Conservation (phyloP, 2,113 vertebrate species). For the Psophia crepitans region DNA sequence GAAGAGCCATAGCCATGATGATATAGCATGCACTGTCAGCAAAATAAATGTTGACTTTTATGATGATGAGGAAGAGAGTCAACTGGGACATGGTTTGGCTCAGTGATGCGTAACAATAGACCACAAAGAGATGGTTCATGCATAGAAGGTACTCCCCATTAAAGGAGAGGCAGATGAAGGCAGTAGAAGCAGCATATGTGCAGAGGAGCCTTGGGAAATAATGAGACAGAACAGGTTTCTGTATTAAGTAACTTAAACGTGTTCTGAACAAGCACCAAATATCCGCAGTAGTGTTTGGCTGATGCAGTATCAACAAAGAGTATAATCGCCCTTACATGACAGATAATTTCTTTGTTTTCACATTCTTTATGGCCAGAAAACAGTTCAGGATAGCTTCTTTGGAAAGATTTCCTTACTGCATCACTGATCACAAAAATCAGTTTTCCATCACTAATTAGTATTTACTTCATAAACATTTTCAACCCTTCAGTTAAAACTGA, state of each 20-base stretch:
- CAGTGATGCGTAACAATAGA: neutral
- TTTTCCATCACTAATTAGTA: too few species aligned
- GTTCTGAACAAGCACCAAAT: neutral
- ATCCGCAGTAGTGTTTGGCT: neutral
- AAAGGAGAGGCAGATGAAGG: neutral
- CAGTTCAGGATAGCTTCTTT: neutral
- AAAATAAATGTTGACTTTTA: neutral
- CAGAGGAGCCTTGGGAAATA: neutral
- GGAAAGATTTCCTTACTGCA: neutral
- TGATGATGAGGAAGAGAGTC: too few species aligned
- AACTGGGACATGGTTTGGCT: accelerated
- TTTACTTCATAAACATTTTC: neutral
- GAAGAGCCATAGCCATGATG: neutral
- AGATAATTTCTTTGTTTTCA: neutral
- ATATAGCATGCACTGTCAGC: neutral
- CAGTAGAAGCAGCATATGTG: neutral
- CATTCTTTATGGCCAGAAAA: neutral
- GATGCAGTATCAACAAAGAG: neutral
- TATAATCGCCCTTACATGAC: neutral
- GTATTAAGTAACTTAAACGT: neutral
- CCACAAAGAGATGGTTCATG: neutral
- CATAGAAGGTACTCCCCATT: neutral
- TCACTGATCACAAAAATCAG: too few species aligned
- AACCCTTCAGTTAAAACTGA: neutral
- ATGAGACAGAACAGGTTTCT: neutral